Evolutionary conservation across 2,113 vertebrate genomes (phyloP).

Genomic region (Gallinago paraguaiae): DNA sequence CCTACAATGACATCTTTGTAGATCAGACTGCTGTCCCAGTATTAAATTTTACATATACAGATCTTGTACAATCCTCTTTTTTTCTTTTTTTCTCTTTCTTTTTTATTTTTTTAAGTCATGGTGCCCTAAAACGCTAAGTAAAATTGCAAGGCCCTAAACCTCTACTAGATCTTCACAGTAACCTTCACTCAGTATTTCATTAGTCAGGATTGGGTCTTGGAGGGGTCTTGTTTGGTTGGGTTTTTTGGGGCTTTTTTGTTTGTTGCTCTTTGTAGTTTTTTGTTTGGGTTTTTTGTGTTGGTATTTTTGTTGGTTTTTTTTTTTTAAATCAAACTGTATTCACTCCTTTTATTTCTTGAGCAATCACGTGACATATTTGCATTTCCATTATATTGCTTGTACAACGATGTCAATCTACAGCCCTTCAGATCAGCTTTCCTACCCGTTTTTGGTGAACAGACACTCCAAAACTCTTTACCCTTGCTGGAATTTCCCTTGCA

Average conservation of each 20-base stretch:
- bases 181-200: not conserved
- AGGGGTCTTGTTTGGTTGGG: too few relatives aligned
- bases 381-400: not conserved
- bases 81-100: too few relatives aligned
- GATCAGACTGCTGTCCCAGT: not conserved
- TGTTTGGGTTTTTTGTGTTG: too few relatives aligned
- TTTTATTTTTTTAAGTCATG: not conserved
- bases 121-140: not conserved
- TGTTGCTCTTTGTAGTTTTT: too few relatives aligned
- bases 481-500: not conserved
- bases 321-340: not conserved
- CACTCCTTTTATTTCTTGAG: not conserved
- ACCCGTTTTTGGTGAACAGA: not conserved
- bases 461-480: not conserved
- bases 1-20: not conserved
- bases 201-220: not conserved
- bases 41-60: not conserved
- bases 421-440: not conserved
- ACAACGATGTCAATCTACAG: not conserved
- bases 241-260: too few relatives aligned
- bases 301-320: too few relatives aligned
- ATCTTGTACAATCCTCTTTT: not conserved
- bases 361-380: not conserved
- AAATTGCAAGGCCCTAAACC: not conserved
- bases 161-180: not conserved